Conservation (phyloP, 2,113 vertebrate species). For the Potamarius usumacintae region DNA sequence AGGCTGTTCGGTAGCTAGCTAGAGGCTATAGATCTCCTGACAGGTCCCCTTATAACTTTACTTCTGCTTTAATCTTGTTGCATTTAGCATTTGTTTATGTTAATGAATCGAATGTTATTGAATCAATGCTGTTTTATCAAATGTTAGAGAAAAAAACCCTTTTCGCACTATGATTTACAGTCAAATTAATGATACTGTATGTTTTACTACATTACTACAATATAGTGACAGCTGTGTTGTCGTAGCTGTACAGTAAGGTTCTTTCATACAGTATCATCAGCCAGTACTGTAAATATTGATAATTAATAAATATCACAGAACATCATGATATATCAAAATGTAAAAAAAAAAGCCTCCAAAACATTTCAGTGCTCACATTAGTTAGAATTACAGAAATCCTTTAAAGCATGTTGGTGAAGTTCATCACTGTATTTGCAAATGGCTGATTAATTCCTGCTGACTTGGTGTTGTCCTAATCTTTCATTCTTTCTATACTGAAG, state of each 20-base stretch:
- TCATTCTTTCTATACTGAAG: constrained; percentile 1
- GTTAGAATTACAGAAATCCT: neutral
- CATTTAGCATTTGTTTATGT: neutral
- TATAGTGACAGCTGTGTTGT: neutral
- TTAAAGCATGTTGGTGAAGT: constrained; percentile 19
- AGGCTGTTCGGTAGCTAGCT: neutral
- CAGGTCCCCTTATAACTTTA: neutral
- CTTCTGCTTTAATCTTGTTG: neutral
- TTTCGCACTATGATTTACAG: neutral
- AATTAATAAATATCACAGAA: neutral
- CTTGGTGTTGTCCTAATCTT: constrained; percentile 43
- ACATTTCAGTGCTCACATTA: neutral
- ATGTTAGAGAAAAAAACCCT: neutral
- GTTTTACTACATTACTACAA: neutral
- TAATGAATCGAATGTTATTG: neutral
- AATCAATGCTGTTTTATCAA: neutral
- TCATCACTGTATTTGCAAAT: constrained; percentile 34
- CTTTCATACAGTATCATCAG: neutral
- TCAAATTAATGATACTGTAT: neutral
- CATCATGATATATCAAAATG: neutral
- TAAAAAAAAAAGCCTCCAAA: neutral
- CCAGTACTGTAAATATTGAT: neutral
- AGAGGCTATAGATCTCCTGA: neutral
- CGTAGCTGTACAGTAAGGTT: neutral
- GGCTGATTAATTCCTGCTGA: constrained; percentile 42